A percentile compares a stretch with the other conserved stretches of the same genome.
phyloP scores from a whole-genome alignment of 2,113 vertebrate species.

The Amphiprion percula region DNA sequence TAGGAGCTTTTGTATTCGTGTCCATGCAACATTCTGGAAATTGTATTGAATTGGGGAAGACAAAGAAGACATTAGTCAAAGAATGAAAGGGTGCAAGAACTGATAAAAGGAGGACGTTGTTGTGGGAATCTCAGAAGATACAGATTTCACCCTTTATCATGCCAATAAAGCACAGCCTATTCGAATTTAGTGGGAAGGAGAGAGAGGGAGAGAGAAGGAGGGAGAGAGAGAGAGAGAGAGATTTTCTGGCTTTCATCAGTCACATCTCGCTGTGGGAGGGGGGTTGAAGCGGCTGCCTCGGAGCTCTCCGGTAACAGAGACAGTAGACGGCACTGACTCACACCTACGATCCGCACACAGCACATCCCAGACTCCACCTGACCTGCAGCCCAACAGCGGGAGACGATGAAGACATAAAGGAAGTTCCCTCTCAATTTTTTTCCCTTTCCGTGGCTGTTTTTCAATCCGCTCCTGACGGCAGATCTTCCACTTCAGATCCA shows the following conservation, averaged over 20 bases:
- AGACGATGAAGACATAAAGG: constrained; percentile 13
- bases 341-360: constrained; percentile 28
- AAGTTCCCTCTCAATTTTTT: constrained; percentile 46
- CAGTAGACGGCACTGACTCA: constrained; percentile 62
- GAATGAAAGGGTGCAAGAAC: neutral
- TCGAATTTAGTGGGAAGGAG: neutral
- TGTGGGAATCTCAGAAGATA: constrained; percentile 31
- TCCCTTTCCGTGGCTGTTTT: neutral
- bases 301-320: constrained; percentile 69
- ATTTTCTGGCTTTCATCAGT: constrained; percentile 61
- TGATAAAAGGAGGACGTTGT: constrained; percentile 29
- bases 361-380: constrained; percentile 45
- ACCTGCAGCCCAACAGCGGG: constrained; percentile 49
- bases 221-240: constrained; percentile 24
- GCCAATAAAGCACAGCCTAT: constrained; percentile 26
- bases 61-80: constrained; percentile 15
- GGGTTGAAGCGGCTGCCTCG: constrained; percentile 60
- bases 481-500: neutral
- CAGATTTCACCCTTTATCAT: constrained; percentile 13
- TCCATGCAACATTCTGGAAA: constrained; percentile 19
- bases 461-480: neutral
- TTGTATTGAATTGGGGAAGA: constrained; percentile 42
- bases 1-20: constrained; percentile 33
- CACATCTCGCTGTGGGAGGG: constrained; percentile 68
- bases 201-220: constrained; percentile 2